Evolutionary conservation across 2,113 vertebrate species (phyloP).

Genomic region (Eolophus roseicapilla): DNA sequence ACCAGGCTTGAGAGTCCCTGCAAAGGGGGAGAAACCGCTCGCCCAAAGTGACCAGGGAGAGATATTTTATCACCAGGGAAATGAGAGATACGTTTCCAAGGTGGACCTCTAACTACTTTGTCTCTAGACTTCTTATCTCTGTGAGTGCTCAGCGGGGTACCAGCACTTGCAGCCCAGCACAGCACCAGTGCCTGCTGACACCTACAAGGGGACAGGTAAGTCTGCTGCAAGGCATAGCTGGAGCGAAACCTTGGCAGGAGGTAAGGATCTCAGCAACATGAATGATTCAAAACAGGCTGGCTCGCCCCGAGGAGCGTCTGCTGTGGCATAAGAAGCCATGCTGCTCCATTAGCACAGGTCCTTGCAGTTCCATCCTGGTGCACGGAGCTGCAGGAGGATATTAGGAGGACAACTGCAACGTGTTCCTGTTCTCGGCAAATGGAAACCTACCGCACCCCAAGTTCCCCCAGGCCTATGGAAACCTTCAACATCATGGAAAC

Average conservation of each 20-base stretch:
- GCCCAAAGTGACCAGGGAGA: background rate
- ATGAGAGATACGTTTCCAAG: background rate
- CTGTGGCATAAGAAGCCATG: rapidly evolving
- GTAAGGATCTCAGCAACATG: background rate
- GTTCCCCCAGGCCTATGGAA: constrained; percentile 1
- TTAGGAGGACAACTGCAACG: background rate
- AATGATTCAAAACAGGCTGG: background rate
- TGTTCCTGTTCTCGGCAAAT: background rate
- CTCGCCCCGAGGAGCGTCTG: rapidly evolving
- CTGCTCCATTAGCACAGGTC: background rate
- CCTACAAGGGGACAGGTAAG: background rate
- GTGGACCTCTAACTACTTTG: background rate
- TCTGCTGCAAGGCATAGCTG: rapidly evolving
- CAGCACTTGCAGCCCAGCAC: rapidly evolving
- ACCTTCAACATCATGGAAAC: background rate
- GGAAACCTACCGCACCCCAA: background rate
- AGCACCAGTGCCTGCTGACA: background rate
- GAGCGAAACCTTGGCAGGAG: background rate
- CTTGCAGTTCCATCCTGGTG: background rate
- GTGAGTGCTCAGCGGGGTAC: background rate
- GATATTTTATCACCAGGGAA: background rate
- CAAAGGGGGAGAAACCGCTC: background rate
- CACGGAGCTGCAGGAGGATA: background rate
- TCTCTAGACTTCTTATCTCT: background rate
- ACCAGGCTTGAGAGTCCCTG: background rate